phyloP scores from a whole-genome alignment of 2,888 invertebrate genomes.

The Horisme vitalbata region DNA sequence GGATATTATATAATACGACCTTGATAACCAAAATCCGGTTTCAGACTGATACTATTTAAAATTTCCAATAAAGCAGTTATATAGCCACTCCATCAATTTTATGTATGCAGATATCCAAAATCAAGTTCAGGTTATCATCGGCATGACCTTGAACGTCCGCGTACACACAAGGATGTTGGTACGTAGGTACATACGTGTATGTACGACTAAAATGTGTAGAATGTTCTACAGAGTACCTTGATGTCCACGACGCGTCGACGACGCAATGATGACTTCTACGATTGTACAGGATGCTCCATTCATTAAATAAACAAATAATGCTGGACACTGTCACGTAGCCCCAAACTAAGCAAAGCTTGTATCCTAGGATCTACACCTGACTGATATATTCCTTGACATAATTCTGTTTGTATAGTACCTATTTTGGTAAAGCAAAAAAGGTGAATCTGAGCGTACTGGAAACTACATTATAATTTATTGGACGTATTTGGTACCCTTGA shows the following conservation, averaged over 20 bases:
- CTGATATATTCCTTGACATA: too few relatives aligned
- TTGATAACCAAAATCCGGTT: constrained; percentile 13
- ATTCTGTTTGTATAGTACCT: too few relatives aligned
- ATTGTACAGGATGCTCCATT: constrained; percentile 22
- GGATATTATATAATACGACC: not conserved
- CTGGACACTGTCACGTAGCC: too few relatives aligned
- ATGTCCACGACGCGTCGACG: constrained; percentile 2
- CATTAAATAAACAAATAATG: too few relatives aligned
- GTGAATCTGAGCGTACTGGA: too few relatives aligned
- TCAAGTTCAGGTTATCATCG: constrained; percentile 17
- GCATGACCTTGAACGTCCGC: constrained; percentile 11
- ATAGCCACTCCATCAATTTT: constrained; percentile 13
- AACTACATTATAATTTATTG: too few relatives aligned
- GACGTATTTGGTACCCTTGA: too few relatives aligned
- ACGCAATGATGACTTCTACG: not conserved
- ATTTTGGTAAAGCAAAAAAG: too few relatives aligned
- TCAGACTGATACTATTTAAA: not conserved
- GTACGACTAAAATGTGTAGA: constrained; percentile 5
- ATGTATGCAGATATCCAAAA: constrained; percentile 9
- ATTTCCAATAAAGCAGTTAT: constrained; percentile 10
- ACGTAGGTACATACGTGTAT: constrained; percentile 9
- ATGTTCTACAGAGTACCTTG: constrained; percentile 7
- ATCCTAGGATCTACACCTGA: too few relatives aligned
- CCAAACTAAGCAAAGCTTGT: too few relatives aligned
- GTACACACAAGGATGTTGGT: constrained; percentile 1